Conservation (phyloP, 2,113 vertebrate genomes). For the Platysternon megacephalum region DNA sequence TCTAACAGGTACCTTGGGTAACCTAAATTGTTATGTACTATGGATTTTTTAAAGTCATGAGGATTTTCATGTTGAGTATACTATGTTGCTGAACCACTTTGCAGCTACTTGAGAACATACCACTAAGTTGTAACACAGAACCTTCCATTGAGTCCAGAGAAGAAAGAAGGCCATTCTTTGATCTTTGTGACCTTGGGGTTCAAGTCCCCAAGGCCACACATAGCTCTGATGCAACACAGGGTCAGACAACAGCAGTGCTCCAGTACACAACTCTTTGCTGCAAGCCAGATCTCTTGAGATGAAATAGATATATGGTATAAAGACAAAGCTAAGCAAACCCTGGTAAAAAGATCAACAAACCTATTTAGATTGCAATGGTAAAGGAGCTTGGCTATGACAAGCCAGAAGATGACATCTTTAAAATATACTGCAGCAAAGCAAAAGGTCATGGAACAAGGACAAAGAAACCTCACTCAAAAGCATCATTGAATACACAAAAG, state of each 20-base stretch:
- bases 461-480: not conserved
- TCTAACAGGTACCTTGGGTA: not conserved
- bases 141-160: not conserved
- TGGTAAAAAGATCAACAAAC: not conserved
- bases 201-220: not conserved
- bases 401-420: not conserved
- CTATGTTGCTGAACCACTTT: not conserved
- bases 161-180: not conserved
- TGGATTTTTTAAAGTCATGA: not conserved
- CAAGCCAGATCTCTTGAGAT: not conserved
- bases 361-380: not conserved
- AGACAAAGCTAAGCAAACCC: not conserved
- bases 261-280: not conserved
- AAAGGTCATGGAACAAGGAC: not conserved
- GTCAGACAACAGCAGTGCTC: not conserved
- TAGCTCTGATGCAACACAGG: not conserved
- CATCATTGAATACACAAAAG: not conserved
- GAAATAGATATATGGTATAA: not conserved
- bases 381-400: not conserved
- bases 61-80: not conserved
- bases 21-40: not conserved
- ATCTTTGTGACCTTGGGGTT: conserved; percentile 7
- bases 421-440: not conserved
- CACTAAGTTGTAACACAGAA: not conserved
- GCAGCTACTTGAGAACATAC: not conserved